Conservation (phyloP, 2,888 invertebrate species). For the Tryphoninae sp. region DNA sequence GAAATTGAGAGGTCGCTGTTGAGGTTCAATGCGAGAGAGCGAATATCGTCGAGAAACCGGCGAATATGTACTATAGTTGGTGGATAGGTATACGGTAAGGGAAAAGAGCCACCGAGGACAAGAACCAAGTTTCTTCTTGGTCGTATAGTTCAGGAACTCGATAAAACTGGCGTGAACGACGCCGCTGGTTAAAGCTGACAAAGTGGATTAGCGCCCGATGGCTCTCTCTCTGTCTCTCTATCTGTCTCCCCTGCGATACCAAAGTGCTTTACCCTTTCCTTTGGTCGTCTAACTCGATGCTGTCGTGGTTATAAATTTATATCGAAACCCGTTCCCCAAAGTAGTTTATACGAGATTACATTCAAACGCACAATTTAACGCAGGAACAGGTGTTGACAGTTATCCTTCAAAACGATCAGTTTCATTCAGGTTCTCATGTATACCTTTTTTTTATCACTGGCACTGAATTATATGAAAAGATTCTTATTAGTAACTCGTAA, state of each 20-base stretch:
- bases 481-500: too few species aligned
- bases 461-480: too few species aligned
- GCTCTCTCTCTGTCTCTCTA: constrained; percentile 1
- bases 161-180: constrained; percentile 68
- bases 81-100: neutral
- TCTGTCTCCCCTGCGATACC: constrained; percentile 2
- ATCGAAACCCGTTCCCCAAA: constrained; percentile 23
- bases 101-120: constrained; percentile 47
- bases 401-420: neutral
- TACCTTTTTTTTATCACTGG: too few species aligned
- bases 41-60: constrained; percentile 20
- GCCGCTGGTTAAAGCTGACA: constrained; percentile 69
- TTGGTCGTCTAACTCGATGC: constrained; percentile 15
- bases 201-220: constrained; percentile 69
- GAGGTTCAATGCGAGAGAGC: constrained; percentile 33
- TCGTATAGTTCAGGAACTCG: constrained; percentile 59
- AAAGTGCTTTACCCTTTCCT: constrained; percentile 2
- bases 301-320: constrained; percentile 45
- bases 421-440: neutral
- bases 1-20: constrained; percentile 4
- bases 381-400: neutral
- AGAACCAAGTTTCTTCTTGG: constrained; percentile 49
- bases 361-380: constrained; percentile 11
- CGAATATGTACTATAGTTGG: constrained; percentile 31
- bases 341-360: constrained; percentile 20